Percentiles rank a stretch among this genome's conserved stretches.
Evolutionary conservation across 2,888 invertebrate species (phyloP).

Genomic region (Aspidiotus rigidus): DNA sequence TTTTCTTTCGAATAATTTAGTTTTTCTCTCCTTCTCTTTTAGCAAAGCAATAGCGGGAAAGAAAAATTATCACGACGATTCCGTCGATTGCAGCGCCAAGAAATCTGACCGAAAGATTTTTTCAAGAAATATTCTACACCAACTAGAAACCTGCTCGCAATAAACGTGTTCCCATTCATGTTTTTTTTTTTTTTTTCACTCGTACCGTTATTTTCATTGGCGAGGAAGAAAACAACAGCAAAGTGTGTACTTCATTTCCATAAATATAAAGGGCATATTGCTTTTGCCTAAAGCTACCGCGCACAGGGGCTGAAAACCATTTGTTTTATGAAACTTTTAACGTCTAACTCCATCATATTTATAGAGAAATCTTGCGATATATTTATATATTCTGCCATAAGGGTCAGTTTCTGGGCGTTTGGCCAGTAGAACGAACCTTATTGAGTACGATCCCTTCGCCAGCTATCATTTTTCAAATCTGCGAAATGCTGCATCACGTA

Average conservation of each 20-base stretch:
- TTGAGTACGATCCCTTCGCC: slow-evolving; percentile 15
- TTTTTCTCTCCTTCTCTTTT: slow-evolving; percentile 11
- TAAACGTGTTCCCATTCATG: slow-evolving; percentile 3
- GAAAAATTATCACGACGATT: no score
- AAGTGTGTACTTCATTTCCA: slow-evolving; percentile 17
- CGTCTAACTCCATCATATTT: slow-evolving; percentile 31
- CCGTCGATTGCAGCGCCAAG: no score
- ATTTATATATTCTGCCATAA: slow-evolving; percentile 30
- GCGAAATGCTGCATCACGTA: slow-evolving; percentile 21
- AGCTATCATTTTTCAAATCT: slow-evolving; percentile 28
- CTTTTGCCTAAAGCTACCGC: slow-evolving; percentile 26
- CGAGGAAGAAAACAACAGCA: slow-evolving; percentile 7
- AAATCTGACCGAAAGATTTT: no score
- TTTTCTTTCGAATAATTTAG: slow-evolving; percentile 28
- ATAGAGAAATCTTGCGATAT: slow-evolving; percentile 22
- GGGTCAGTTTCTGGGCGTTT: slow-evolving; percentile 30
- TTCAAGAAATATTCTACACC: no score
- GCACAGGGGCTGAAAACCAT: slow-evolving; percentile 24
- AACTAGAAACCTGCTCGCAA: not conserved
- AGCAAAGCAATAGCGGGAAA: not conserved
- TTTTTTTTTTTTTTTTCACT: slow-evolving; percentile 15
- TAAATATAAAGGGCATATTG: slow-evolving; percentile 34
- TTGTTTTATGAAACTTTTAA: slow-evolving; percentile 26
- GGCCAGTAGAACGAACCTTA: slow-evolving; percentile 28
- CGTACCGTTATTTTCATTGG: slow-evolving; percentile 16